Conservation (phyloP, 2,797 vertebrate genomes). For the Lateolabrax maculatus region DNA sequence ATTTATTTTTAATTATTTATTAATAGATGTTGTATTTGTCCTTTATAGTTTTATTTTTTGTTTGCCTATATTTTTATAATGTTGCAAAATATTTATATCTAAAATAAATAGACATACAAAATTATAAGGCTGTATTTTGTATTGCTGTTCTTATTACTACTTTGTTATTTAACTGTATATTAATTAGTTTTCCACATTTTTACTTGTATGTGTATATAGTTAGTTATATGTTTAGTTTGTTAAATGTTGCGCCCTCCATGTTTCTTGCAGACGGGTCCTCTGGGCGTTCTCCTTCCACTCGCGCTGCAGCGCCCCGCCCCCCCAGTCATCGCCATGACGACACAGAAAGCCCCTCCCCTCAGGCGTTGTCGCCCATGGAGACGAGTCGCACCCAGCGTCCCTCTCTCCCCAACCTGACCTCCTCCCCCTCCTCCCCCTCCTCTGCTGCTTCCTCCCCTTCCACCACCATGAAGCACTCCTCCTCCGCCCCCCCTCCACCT, state of each 20-base stretch:
- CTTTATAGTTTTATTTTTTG: too few relatives aligned
- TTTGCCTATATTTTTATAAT: too few relatives aligned
- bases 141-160: too few relatives aligned
- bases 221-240: background rate
- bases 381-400: constrained; percentile 61
- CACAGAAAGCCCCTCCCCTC: constrained; percentile 64
- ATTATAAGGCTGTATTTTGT: too few relatives aligned
- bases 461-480: constrained; percentile 78
- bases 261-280: constrained; percentile 82
- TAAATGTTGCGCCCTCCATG: background rate
- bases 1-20: background rate
- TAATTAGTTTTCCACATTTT: too few relatives aligned
- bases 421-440: constrained; percentile 73
- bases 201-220: background rate
- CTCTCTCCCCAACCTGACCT: constrained; percentile 90
- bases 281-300: constrained; percentile 82
- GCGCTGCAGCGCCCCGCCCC: constrained; percentile 89
- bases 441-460: constrained; percentile 63
- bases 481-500: constrained; percentile 77
- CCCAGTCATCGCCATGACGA: constrained; percentile 78
- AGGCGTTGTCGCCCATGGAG: constrained; percentile 57
- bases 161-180: too few relatives aligned
- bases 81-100: too few relatives aligned
- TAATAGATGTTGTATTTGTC: too few relatives aligned
- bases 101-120: too few relatives aligned